Evolutionary conservation across 2,113 vertebrate species (phyloP).

Genomic region (Megaptera novaeangliae): DNA sequence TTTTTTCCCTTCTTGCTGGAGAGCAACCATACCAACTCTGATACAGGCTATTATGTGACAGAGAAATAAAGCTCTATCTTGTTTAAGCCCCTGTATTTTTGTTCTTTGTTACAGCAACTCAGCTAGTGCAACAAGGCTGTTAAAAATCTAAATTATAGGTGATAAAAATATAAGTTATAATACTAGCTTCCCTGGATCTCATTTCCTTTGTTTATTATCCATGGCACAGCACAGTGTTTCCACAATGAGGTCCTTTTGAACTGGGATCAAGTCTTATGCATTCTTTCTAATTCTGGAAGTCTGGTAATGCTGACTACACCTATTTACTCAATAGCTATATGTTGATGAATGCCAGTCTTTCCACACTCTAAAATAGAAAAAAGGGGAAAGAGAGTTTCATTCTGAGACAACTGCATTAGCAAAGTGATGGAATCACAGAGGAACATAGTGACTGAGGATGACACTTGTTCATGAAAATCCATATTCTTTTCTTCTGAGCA

Average conservation of each 20-base stretch:
- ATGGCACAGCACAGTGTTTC: not conserved
- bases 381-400: not conserved
- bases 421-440: not conserved
- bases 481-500: not conserved
- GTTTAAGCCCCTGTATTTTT: not conserved
- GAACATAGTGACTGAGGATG: not conserved
- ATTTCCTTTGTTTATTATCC: not conserved
- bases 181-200: not conserved
- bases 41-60: not conserved
- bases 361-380: not conserved
- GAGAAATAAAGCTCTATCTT: not conserved
- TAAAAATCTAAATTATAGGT: not conserved
- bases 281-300: not conserved
- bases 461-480: not conserved
- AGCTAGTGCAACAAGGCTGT: not conserved
- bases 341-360: not conserved
- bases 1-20: not conserved
- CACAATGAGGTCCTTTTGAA: not conserved
- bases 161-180: not conserved
- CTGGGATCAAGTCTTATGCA: not conserved
- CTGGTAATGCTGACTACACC: not conserved
- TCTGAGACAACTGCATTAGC: not conserved
- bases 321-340: not conserved
- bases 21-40: not conserved
- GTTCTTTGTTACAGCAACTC: not conserved